Percentiles rank a stretch among this genome's conserved stretches.
Evolutionary conservation across 2,797 vertebrate genomes (phyloP).

Genomic region (Streptopelia turtur): DNA sequence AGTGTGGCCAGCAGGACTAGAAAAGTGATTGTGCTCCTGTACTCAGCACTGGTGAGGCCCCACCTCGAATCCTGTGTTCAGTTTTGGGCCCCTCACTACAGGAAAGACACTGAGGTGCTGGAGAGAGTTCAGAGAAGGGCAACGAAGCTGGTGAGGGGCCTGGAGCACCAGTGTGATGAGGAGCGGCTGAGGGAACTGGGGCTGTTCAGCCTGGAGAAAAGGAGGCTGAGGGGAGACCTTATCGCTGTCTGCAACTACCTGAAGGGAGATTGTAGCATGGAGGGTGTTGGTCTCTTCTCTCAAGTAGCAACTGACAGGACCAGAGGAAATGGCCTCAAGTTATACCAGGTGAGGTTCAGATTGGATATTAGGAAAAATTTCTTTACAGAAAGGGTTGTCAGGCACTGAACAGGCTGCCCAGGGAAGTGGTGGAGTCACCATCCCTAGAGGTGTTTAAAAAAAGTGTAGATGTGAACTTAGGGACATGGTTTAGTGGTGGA

Average conservation of each 20-base stretch:
- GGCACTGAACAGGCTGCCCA: background rate
- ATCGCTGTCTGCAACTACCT: too few species aligned
- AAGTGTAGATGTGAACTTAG: fast-evolving
- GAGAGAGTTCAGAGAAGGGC: background rate
- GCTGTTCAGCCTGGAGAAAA: too few species aligned
- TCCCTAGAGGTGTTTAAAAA: background rate
- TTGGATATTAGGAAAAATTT: background rate
- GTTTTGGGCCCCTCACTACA: background rate
- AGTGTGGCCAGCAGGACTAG: too few species aligned
- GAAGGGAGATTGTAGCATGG: too few species aligned
- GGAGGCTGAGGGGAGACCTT: too few species aligned
- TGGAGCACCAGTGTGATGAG: too few species aligned
- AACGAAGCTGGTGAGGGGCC: too few species aligned
- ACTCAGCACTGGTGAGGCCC: fast-evolving
- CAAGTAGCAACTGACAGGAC: fast-evolving
- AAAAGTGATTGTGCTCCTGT: too few species aligned
- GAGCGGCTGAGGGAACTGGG: too few species aligned
- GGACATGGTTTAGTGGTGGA: background rate
- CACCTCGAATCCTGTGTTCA: background rate
- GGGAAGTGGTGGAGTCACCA: background rate
- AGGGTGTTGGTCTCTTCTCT: too few species aligned
- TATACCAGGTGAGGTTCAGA: background rate
- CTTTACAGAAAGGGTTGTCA: background rate
- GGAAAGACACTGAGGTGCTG: background rate
- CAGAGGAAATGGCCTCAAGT: background rate